A percentile compares a stretch with the other conserved stretches of the same genome.
phyloP scores from a whole-genome alignment of 2,113 vertebrate species.

The Azemiops feae region DNA sequence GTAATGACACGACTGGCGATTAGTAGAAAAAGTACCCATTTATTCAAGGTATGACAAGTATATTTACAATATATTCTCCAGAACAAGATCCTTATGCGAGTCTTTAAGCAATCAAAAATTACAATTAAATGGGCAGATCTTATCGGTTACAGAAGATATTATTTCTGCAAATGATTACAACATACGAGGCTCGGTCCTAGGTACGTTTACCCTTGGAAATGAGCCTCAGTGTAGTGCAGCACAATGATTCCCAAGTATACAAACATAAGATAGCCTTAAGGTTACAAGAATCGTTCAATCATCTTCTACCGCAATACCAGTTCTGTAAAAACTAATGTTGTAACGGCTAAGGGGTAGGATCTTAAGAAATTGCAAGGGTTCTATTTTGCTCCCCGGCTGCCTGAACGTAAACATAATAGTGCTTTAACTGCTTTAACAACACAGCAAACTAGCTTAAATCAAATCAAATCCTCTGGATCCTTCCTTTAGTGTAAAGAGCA shows the following conservation, averaged over 20 bases:
- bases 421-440: slow-evolving; percentile 33
- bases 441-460: not conserved
- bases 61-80: slow-evolving; percentile 75
- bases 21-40: slow-evolving; percentile 75
- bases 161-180: slow-evolving; percentile 65
- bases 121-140: slow-evolving; percentile 62
- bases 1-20: slow-evolving; percentile 30
- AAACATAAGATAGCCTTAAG: slow-evolving; percentile 50
- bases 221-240: not conserved
- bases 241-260: not conserved
- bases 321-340: slow-evolving; percentile 24
- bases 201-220: not conserved
- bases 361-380: not conserved
- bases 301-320: slow-evolving; percentile 52
- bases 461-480: slow-evolving; percentile 26
- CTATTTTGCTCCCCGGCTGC: not conserved
- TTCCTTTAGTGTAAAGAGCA: not conserved
- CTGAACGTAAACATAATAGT: not conserved
- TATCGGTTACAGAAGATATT: slow-evolving; percentile 69
- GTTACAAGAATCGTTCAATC: slow-evolving; percentile 59
- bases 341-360: not conserved
- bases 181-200: not conserved
- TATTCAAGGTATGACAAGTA: slow-evolving; percentile 79
- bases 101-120: slow-evolving; percentile 67
- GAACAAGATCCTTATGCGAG: slow-evolving; percentile 54